Conservation (phyloP, 2,797 vertebrate species). For the Distichodus sexfasciatus region DNA sequence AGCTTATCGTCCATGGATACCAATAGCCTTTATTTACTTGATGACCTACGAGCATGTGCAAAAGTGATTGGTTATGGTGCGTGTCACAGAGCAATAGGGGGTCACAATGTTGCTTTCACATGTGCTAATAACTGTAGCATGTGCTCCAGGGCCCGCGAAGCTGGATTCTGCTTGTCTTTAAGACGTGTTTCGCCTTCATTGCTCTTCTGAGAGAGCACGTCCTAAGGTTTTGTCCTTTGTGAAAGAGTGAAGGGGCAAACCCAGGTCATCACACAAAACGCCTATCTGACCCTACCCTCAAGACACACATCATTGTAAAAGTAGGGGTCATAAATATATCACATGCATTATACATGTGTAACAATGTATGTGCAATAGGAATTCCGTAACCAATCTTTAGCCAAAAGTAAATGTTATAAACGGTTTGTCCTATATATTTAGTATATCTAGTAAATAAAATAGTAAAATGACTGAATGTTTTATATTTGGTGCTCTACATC, state of each 20-base stretch:
- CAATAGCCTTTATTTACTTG: slow-evolving; percentile 17
- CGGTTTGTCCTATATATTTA: too few species aligned
- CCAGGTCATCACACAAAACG: slow-evolving; percentile 37
- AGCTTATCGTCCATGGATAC: background rate
- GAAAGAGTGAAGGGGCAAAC: slow-evolving; percentile 22
- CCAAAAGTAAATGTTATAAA: too few species aligned
- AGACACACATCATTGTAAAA: background rate
- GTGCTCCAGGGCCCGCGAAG: background rate
- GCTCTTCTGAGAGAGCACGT: background rate
- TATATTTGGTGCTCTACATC: too few species aligned
- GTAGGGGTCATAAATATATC: too few species aligned
- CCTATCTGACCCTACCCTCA: background rate
- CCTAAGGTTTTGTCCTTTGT: slow-evolving; percentile 20
- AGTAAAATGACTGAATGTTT: too few species aligned
- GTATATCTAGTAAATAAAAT: too few species aligned
- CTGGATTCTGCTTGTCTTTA: background rate
- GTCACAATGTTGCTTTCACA: slow-evolving; percentile 12
- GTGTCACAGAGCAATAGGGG: background rate
- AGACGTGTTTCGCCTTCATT: slow-evolving; percentile 18
- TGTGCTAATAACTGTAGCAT: slow-evolving; percentile 15
- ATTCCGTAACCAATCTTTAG: too few species aligned
- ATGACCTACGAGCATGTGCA: slow-evolving; percentile 4
- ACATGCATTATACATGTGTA: too few species aligned
- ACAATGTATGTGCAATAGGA: too few species aligned
- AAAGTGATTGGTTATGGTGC: slow-evolving; percentile 15